A percentile compares a stretch with the other conserved stretches of the same genome.
phyloP scores from a whole-genome alignment of 2,888 invertebrate genomes.

The Galerucella pusilla region DNA sequence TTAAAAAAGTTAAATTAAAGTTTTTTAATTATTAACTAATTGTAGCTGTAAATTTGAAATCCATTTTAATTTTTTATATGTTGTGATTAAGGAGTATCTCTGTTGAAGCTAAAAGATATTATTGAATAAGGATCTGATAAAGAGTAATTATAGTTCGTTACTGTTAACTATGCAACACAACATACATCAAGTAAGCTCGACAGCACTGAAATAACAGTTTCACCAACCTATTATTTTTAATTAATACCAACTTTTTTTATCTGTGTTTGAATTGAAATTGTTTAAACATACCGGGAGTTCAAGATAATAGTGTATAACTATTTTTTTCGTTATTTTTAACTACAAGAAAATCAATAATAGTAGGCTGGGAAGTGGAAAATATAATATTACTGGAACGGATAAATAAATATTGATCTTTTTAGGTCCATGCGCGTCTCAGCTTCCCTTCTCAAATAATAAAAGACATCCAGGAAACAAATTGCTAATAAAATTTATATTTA shows the following conservation, averaged over 20 bases:
- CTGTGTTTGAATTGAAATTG: background rate
- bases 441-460: slow-evolving; percentile 10
- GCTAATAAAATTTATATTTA: slow-evolving; percentile 5
- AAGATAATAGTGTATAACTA: background rate
- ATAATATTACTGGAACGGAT: background rate
- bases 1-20: background rate
- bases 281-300: background rate
- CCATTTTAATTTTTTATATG: no score
- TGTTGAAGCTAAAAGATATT: no score
- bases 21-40: no score
- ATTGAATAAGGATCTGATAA: no score
- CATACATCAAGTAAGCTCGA: background rate
- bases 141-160: background rate
- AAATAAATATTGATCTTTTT: slow-evolving; percentile 12
- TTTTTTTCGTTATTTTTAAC: background rate
- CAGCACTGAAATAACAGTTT: slow-evolving; percentile 10
- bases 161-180: background rate
- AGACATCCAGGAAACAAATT: background rate
- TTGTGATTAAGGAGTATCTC: no score
- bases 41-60: no score
- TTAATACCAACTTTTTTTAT: slow-evolving; percentile 2
- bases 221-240: background rate
- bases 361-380: background rate
- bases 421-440: slow-evolving; percentile 21
- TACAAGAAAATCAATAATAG: background rate